These are phyloP conservation scores for Stichodactyla helianthus DNA, from an alignment of 64 coral and sea anemone genomes.

Conservation along the genomic window DNA sequence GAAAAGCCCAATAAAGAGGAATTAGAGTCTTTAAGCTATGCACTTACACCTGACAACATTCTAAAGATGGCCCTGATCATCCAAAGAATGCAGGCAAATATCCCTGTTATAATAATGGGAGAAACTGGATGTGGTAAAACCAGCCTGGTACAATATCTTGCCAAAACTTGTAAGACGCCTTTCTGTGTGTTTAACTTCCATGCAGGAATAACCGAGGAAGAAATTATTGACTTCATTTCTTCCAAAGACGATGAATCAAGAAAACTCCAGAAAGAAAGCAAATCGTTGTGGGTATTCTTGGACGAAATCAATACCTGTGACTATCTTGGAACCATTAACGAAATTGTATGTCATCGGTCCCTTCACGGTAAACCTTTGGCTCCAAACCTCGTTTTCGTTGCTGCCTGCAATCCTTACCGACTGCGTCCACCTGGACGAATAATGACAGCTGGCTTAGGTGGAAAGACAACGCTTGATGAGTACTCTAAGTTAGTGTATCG, in stretches of 20 bases:
- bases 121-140: slow-evolving; percentile 98
- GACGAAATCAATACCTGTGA: slow-evolving; percentile 93
- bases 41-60: slow-evolving; percentile 87
- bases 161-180: slow-evolving; percentile 60
- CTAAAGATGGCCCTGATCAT: slow-evolving; percentile 94
- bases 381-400: slow-evolving; percentile 72
- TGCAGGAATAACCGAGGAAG: slow-evolving; percentile 65
- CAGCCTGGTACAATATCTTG: slow-evolving; percentile 85
- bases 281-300: slow-evolving; percentile 70
- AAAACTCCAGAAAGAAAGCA: background rate
- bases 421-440: slow-evolving; percentile 61
- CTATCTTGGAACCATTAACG: slow-evolving; percentile 60
- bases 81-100: slow-evolving; percentile 70
- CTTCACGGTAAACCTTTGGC: slow-evolving; percentile 59
- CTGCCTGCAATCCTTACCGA: slow-evolving; percentile 93
- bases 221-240: slow-evolving; percentile 47
- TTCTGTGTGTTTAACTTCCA: slow-evolving; percentile 82
- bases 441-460: slow-evolving; percentile 77
- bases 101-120: slow-evolving; percentile 92
- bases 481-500: slow-evolving; percentile 85
- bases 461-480: slow-evolving; percentile 64
- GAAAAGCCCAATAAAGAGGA: slow-evolving; percentile 9
- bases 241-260: slow-evolving; percentile 35
- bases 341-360: slow-evolving; percentile 68
- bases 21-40: slow-evolving; percentile 33